Base-by-base conservation (phyloP, 2,113 vertebrate genomes). In the Leucopsar rothschildi region DNA sequence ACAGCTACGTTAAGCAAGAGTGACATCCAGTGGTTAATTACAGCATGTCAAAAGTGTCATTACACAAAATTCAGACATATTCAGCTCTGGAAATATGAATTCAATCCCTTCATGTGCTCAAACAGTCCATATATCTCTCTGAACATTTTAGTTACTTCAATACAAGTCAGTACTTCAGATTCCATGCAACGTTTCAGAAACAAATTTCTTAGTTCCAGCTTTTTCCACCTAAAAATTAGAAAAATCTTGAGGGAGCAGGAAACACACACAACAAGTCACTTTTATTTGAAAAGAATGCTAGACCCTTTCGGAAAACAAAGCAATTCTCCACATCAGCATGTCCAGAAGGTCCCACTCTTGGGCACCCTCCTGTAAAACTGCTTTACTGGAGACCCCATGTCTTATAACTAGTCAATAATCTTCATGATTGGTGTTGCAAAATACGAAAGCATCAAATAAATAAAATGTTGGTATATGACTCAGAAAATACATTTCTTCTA, bases 21-120 rank as follows among this genome's bases (percentile, higher is more conserved):
- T 97, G 96, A 96, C 96, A 97, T 87, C 96, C 85, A 96, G 96
- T 95, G 97, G 96, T 61, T 90, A 93, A 82, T 72, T 79, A 72
- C 4, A 85, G 73, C 57, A 91, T 18, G 20, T 19, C 60, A 81
- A n/a, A 82, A 1, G 2, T 12, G 47, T 64, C 33, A 78, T 52
- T 13, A 68, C 3, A 56, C 10, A 55, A 44, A 88, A 78, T 8
- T 61, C 55, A 78, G 42, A 29, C 9, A 60, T 24, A 42, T 6
- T 50, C 7, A n/a, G 23, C 75, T 65, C 9, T 75, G 29, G 60
- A 73, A 78, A 81, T 29, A 47, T 11, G 16, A 93, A 84, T 20
- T 82, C 15, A 68, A 9, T 15, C 87, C 66, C 52, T 87, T 71
- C 22, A 85, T 22, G 10, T 22, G 37, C 22, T 81, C 40, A 20